phyloP scores from a whole-genome alignment of 2,113 vertebrate genomes.

The Passerina amoena region DNA sequence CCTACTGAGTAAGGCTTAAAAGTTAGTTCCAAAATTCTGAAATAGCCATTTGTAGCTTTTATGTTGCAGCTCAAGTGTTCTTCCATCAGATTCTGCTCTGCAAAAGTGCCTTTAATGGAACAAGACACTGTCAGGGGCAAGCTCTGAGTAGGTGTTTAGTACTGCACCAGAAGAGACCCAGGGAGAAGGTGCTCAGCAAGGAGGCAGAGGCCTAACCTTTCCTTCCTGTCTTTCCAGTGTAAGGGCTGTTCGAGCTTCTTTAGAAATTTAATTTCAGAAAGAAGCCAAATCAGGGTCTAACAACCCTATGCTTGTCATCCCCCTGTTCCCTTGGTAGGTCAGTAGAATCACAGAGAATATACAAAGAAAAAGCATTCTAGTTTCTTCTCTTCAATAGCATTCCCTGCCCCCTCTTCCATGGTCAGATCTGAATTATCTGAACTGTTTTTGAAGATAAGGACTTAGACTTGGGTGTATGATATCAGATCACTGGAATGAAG shows the following conservation, averaged over 20 bases:
- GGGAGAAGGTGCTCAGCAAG: neutral
- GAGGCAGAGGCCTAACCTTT: neutral
- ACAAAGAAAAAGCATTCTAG: neutral
- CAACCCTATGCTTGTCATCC: rapidly evolving
- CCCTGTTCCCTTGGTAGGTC: neutral
- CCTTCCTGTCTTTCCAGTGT: neutral
- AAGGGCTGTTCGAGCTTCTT: neutral
- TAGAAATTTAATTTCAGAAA: neutral
- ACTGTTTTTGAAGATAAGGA: neutral
- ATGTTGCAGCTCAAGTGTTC: neutral
- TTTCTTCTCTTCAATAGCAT: neutral
- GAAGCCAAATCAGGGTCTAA: neutral
- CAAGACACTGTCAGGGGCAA: neutral
- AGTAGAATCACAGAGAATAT: neutral
- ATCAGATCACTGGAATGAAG: neutral
- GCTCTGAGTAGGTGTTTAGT: neutral
- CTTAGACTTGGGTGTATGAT: neutral
- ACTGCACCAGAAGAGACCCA: neutral
- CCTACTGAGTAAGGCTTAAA: neutral
- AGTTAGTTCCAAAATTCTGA: neutral
- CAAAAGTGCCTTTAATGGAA: conserved; percentile 36
- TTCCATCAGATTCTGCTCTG: neutral
- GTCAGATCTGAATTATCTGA: neutral
- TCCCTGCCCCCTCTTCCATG: neutral
- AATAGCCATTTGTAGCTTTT: conserved; percentile 15